Evolutionary conservation across 1,140 invertebrate species (phyloP).

Genomic region (Steinernema khuongi): DNA sequence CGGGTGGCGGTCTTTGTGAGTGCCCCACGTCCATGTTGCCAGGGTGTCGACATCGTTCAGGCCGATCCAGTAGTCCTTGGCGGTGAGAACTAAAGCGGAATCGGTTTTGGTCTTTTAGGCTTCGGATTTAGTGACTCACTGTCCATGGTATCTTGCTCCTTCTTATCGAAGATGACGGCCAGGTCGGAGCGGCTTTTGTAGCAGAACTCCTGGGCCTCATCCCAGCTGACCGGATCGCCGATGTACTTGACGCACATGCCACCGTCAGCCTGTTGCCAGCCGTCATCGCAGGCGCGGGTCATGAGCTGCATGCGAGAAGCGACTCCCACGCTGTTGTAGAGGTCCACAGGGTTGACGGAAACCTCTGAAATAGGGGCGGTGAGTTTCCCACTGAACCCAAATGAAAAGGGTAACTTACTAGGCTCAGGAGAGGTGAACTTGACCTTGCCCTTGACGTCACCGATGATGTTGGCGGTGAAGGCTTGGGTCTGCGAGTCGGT

Average conservation of each 20-base stretch:
- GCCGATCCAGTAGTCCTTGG: slow-evolving; percentile 26
- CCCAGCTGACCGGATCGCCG: slow-evolving; percentile 8
- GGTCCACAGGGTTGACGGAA: not conserved
- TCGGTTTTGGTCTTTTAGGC: too few species aligned
- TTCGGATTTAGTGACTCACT: not conserved
- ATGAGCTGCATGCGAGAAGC: slow-evolving; percentile 23
- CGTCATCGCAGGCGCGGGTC: slow-evolving; percentile 24
- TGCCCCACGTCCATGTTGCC: slow-evolving; percentile 27
- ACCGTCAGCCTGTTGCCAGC: slow-evolving; percentile 15
- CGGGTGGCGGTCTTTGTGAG: not conserved
- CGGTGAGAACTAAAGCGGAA: not conserved
- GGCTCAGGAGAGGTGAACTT: slow-evolving; percentile 25
- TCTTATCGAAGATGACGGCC: slow-evolving; percentile 21
- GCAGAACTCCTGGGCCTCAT: slow-evolving; percentile 10
- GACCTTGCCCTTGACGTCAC: slow-evolving; percentile 19
- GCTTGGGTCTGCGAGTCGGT: slow-evolving; percentile 26
- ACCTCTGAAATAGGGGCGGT: too few species aligned
- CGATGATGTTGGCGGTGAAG: slow-evolving; percentile 25
- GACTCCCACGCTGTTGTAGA: slow-evolving; percentile 25
- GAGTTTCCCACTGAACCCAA: too few species aligned
- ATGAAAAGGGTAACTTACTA: too few species aligned
- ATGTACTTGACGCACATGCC: slow-evolving; percentile 23
- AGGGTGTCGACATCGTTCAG: slow-evolving; percentile 23
- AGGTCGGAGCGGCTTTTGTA: not conserved
- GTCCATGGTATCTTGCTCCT: slow-evolving; percentile 19